Percentiles rank a stretch among this genome's conserved stretches.
phyloP scores from a whole-genome alignment of 2,797 vertebrate species.

The Emys orbicularis region DNA sequence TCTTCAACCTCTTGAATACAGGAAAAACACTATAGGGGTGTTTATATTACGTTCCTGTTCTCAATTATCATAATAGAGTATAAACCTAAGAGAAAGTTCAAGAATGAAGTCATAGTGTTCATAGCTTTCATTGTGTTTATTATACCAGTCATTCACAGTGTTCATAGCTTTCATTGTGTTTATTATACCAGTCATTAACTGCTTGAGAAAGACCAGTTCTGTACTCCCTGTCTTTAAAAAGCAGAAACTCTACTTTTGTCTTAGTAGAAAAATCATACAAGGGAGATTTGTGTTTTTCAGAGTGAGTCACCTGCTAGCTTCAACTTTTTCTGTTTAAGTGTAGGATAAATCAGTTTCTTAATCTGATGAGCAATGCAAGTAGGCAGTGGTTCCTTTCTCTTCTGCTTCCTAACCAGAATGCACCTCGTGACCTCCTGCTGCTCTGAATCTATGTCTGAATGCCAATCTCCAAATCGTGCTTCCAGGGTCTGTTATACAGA shows the following conservation, averaged over 20 bases:
- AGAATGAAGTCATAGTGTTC: neutral
- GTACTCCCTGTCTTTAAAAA: constrained; percentile 49
- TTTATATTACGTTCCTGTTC: neutral
- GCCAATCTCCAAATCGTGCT: constrained; percentile 6
- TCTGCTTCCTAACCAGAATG: constrained; percentile 29
- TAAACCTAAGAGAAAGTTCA: constrained; percentile 22
- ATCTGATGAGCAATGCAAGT: constrained; percentile 60
- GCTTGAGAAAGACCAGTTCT: constrained; percentile 52
- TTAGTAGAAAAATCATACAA: constrained; percentile 51
- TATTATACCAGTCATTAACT: constrained; percentile 48
- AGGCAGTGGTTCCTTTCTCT: constrained; percentile 7
- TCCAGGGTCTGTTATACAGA: constrained; percentile 38
- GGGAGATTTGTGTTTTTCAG: constrained; percentile 51
- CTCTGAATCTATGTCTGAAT: constrained; percentile 56
- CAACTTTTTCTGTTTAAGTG: constrained; percentile 42
- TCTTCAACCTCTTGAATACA: neutral
- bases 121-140: constrained; percentile 34
- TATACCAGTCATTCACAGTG: neutral
- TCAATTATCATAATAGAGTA: neutral
- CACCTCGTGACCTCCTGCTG: constrained; percentile 49
- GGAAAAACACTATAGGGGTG: neutral
- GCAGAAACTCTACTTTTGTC: constrained; percentile 47
- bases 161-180: constrained; percentile 13
- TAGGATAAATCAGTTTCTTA: constrained; percentile 39
- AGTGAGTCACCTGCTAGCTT: constrained; percentile 68